Conservation (phyloP, 2,888 invertebrate genomes). For the Phengaris alcon region DNA sequence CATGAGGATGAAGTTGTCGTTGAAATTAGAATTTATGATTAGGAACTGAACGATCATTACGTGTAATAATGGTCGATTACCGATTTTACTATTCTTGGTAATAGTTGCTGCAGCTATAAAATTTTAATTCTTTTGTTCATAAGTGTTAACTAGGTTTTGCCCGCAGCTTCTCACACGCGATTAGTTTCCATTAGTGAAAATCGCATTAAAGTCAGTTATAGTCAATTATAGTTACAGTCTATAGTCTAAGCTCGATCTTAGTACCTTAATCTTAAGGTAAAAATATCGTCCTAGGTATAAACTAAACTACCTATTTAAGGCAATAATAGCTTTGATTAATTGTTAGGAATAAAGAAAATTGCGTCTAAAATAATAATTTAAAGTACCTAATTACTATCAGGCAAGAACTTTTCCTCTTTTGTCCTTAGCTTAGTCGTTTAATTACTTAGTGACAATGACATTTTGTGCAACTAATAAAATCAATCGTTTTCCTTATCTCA, state of each 20-base stretch:
- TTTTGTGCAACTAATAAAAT: background rate
- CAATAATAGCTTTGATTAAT: background rate
- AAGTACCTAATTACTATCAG: background rate
- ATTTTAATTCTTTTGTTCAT: background rate
- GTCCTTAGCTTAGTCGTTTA: background rate
- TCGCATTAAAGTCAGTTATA: background rate
- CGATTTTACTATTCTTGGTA: constrained; percentile 14
- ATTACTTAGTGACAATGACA: background rate
- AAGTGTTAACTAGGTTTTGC: no score
- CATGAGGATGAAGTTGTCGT: background rate
- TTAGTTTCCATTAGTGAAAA: background rate
- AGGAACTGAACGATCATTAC: background rate
- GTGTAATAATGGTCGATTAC: background rate
- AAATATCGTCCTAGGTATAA: background rate
- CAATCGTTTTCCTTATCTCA: background rate
- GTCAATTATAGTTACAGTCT: no score
- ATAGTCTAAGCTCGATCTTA: background rate
- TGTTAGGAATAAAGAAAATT: background rate
- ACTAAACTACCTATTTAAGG: background rate
- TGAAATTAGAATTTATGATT: background rate
- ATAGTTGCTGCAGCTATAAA: background rate
- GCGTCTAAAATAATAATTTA: background rate
- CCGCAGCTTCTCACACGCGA: no score
- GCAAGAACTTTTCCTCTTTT: background rate
- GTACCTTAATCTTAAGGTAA: no score